Base-by-base conservation (phyloP, 1,140 invertebrate species). In the Gonioctena quinquepunctata region DNA sequence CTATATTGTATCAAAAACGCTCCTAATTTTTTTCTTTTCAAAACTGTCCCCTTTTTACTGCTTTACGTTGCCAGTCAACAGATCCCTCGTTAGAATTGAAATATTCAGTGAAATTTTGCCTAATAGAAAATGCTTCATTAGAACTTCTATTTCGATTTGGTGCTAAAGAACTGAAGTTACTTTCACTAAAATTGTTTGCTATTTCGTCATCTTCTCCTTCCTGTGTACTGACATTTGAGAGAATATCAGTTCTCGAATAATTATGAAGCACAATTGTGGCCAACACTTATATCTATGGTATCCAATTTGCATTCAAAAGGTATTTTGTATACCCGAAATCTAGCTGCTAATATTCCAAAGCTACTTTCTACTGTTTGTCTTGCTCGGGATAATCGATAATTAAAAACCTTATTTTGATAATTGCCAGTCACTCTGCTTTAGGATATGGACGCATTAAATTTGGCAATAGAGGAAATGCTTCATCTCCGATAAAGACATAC, bases 361-460 rank as follows among this genome's bases (percentile, higher is more conserved):
- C 27, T 33, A 57, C 49, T 18, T 49, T 69, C 70, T 19, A 61
- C 33, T 8, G 23, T 50, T 71, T 60, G 57, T 28, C 66, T 23
- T 28, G 49, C 66, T 61, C 66, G 13, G 25, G 7, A 62, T 19
- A 68, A 42, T 26, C 67, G 5, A 26, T 69, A 63, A 33, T 62
- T 69, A 42, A 66, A 65, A 52, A 48, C 11, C 19, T 69, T 33
- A n/a, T 42, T 42, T 42, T 42, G 8, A 42, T 42, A 42, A 42
- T 19, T 59, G 61, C 48, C 62, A 19, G 54, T 66, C n/a, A 73
- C 77, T 60, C 21, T 78, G 33, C 19, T 78, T 70, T 42, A 80
- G 79, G 73, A 81, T 86, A 49, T 28, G 84, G 84, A 56, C 80
- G 76, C 83, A 87, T 84, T 59, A 87, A 70, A 68, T 82, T 80